A percentile compares a stretch with the other conserved stretches of the same genome.
phyloP scores from a whole-genome alignment of 2,888 invertebrate genomes.

The Chymomyza amoena region DNA sequence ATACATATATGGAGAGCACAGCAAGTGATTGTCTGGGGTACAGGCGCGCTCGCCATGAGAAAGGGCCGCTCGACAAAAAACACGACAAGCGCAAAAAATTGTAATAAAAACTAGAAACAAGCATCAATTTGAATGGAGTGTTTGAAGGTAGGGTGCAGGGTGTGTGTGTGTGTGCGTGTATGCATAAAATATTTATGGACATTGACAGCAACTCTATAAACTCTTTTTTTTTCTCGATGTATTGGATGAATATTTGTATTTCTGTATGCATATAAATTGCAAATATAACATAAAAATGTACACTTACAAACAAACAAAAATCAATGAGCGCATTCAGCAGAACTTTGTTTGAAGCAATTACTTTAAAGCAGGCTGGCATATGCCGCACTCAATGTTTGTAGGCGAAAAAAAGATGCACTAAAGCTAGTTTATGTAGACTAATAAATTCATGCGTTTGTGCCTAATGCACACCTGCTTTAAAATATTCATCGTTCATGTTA shows the following conservation, averaged over 20 bases:
- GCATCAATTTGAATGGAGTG: constrained; percentile 59
- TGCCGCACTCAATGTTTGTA: no score
- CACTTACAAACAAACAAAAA: constrained; percentile 1
- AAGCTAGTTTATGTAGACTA: no score
- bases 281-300: constrained; percentile 25
- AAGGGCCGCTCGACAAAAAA: constrained; percentile 52
- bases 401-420: no score
- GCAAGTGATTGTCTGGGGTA: constrained; percentile 41
- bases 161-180: constrained; percentile 7
- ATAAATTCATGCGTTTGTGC: no score
- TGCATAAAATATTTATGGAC: constrained; percentile 59
- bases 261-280: constrained; percentile 49
- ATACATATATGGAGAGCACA: constrained; percentile 1
- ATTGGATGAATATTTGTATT: constrained; percentile 36
- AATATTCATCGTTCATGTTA: no score
- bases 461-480: no score
- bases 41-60: constrained; percentile 57
- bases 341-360: no score
- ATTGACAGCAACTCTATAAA: constrained; percentile 56
- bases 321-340: neutral
- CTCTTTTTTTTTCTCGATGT: constrained; percentile 32
- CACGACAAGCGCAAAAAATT: constrained; percentile 58
- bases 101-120: constrained; percentile 69
- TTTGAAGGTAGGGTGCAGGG: constrained; percentile 16
- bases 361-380: no score